Conservation (phyloP, 2,797 vertebrate genomes). For the Intellagama lesueurii region DNA sequence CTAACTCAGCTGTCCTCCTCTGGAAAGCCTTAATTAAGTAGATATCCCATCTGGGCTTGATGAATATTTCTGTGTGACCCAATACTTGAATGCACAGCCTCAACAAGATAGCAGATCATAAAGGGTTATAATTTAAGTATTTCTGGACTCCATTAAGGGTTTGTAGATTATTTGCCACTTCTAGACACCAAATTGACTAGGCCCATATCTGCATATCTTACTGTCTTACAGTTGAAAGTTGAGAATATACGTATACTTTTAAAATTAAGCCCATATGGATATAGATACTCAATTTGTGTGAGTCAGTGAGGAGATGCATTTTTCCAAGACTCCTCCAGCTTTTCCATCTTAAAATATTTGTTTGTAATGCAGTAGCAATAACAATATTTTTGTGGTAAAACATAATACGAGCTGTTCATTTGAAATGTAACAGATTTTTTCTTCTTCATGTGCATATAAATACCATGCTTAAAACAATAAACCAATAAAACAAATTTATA, state of each 20-base stretch:
- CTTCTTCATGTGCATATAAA: neutral
- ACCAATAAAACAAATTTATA: conserved; percentile 10
- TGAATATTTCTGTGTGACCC: neutral
- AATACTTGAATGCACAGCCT: neutral
- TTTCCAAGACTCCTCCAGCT: conserved; percentile 24
- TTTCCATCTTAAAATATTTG: conserved; percentile 48
- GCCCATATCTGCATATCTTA: neutral
- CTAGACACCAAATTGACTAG: neutral
- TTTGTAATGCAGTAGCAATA: conserved; percentile 42
- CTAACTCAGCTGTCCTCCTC: no score
- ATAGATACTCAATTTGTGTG: conserved; percentile 29
- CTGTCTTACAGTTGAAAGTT: conserved; percentile 1
- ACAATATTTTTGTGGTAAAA: conserved; percentile 36
- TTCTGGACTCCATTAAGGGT: neutral
- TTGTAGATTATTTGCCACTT: neutral
- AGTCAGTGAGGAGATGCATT: conserved; percentile 21
- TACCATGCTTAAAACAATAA: conserved; percentile 29
- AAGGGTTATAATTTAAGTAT: neutral
- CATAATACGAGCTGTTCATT: conserved; percentile 26
- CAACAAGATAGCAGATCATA: neutral
- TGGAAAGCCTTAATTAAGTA: neutral
- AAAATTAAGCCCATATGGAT: conserved; percentile 40
- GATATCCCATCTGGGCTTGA: neutral
- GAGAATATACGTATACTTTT: neutral
- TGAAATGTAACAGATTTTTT: conserved; percentile 12